Percentiles rank a stretch among this genome's conserved stretches.
Conservation (phyloP, 2,113 vertebrate genomes). For the Phylloscopus trochilus region DNA sequence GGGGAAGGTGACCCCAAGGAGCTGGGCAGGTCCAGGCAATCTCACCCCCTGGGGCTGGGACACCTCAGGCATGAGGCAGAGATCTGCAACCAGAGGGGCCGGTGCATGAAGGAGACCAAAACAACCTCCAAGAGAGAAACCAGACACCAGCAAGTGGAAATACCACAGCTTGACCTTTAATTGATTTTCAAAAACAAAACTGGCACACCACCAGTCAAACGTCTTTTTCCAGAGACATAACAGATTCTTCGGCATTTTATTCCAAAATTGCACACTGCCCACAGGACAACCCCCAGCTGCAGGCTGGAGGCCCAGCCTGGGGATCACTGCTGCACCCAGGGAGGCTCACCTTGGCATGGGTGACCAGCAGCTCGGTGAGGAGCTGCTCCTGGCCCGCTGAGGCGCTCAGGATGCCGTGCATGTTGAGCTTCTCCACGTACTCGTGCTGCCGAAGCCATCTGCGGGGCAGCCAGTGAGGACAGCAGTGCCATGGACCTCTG, state of each 20-base stretch:
- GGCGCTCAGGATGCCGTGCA: conserved; percentile 89
- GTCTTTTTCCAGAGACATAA: background rate
- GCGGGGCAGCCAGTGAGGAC: background rate
- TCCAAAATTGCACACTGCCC: background rate
- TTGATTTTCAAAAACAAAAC: background rate
- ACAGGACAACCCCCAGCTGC: background rate
- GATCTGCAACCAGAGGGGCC: accelerated
- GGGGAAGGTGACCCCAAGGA: background rate
- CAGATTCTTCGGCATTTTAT: background rate
- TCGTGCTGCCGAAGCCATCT: conserved; percentile 94
- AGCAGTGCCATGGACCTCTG: background rate
- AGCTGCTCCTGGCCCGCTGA: conserved; percentile 81
- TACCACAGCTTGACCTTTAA: conserved; percentile 2
- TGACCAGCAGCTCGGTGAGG: conserved; percentile 86
- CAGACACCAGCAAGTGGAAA: background rate
- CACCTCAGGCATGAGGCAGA: background rate
- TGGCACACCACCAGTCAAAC: background rate
- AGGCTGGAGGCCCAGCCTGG: background rate
- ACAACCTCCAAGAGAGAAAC: background rate
- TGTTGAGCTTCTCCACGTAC: conserved; percentile 90
- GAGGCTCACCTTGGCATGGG: conserved; percentile 82
- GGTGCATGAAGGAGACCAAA: background rate
- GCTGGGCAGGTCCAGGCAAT: background rate
- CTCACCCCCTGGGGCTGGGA: background rate
- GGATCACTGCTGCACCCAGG: too few relatives aligned